phyloP scores from a whole-genome alignment of 2,888 invertebrate species.

The Oegoconia quadripuncta region DNA sequence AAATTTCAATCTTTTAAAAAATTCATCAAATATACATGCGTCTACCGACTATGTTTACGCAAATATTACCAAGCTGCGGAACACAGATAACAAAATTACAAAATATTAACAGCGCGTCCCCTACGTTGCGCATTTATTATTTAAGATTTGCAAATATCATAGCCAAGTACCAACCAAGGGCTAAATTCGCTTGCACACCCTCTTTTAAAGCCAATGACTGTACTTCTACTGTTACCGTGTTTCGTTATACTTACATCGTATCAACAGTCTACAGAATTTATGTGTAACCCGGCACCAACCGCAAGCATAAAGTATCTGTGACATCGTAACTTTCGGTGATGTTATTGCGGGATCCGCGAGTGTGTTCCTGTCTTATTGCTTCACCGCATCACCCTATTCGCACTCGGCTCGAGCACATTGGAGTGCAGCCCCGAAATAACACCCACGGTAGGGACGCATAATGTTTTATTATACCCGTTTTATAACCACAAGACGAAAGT shows the following conservation, averaged over 20 bases:
- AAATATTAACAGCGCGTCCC: slow-evolving; percentile 31
- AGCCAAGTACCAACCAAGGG: slow-evolving; percentile 20
- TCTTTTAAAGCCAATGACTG: slow-evolving; percentile 34
- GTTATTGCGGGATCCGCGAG: slow-evolving; percentile 38
- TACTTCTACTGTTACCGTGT: slow-evolving; percentile 3
- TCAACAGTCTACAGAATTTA: slow-evolving; percentile 18
- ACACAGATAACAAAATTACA: slow-evolving; percentile 47
- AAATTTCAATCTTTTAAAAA: no score
- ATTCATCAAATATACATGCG: no score
- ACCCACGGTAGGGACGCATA: slow-evolving; percentile 51
- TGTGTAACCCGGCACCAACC: slow-evolving; percentile 32
- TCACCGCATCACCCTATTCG: slow-evolving; percentile 32
- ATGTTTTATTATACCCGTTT: slow-evolving; percentile 69
- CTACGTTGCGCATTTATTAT: slow-evolving; percentile 58
- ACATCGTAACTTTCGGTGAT: slow-evolving; percentile 38
- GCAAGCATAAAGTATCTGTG: slow-evolving; percentile 44
- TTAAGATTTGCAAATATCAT: slow-evolving; percentile 63
- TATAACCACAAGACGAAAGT: slow-evolving; percentile 65
- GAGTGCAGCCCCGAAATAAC: slow-evolving; percentile 59
- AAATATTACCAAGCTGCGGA: slow-evolving; percentile 37
- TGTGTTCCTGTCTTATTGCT: slow-evolving; percentile 51
- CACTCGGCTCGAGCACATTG: slow-evolving; percentile 12
- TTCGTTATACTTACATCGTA: slow-evolving; percentile 15
- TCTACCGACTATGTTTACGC: slow-evolving; percentile 4
- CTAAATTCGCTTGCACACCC: slow-evolving; percentile 43